Conservation (phyloP, 2,888 invertebrate genomes). For the Lasioglossum vierecki region DNA sequence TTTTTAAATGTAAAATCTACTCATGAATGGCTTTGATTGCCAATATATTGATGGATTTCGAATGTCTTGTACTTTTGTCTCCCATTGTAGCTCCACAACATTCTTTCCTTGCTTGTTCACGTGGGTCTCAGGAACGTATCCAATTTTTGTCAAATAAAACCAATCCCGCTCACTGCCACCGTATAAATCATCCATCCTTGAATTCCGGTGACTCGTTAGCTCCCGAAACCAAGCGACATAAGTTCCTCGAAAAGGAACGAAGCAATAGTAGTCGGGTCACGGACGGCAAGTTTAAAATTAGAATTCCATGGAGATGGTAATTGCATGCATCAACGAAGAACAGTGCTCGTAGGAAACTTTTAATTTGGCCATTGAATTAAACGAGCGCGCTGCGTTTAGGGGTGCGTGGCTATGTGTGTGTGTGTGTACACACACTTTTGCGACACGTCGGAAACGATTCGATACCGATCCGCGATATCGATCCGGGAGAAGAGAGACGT, state of each 20-base stretch:
- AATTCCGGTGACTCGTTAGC: slow-evolving; percentile 18
- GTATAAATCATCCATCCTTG: background rate
- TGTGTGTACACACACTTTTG: no score
- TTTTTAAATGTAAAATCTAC: no score
- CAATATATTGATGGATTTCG: no score
- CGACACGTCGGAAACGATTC: background rate
- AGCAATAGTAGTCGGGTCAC: slow-evolving; percentile 19
- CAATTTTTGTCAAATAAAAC: background rate
- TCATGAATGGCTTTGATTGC: no score
- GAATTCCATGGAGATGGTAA: slow-evolving; percentile 64
- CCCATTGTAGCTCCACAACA: no score
- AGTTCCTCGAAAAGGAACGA: slow-evolving; percentile 20
- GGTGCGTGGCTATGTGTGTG: background rate
- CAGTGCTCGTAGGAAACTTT: slow-evolving; percentile 65
- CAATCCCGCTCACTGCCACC: background rate
- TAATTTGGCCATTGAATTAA: slow-evolving; percentile 69
- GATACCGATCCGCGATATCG: slow-evolving; percentile 19
- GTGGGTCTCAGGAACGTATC: background rate
- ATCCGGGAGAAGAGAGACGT: slow-evolving; percentile 10
- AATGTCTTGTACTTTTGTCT: no score
- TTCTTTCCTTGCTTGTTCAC: background rate
- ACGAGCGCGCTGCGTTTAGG: slow-evolving; percentile 54
- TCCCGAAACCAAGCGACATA: slow-evolving; percentile 20
- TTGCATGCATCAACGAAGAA: slow-evolving; percentile 65
- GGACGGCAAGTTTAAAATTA: slow-evolving; percentile 51